Evolutionary conservation across 2,113 vertebrate genomes (phyloP).

Genomic region (Enhydra lutris): DNA sequence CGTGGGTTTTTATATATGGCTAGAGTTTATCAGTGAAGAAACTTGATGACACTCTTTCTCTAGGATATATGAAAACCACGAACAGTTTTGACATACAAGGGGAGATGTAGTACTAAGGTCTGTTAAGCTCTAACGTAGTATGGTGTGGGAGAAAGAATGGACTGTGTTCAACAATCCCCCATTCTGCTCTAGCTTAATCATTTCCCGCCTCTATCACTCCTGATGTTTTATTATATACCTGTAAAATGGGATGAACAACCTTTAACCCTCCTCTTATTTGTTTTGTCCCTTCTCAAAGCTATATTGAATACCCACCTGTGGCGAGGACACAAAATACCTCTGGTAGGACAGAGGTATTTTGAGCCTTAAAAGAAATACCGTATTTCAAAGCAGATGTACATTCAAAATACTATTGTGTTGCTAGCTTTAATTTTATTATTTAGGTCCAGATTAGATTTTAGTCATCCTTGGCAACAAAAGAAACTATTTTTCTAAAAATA

Average conservation of each 20-base stretch:
- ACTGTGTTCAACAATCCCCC: background rate
- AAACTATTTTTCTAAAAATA: slow-evolving; percentile 32
- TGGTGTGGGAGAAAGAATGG: background rate
- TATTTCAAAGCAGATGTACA: background rate
- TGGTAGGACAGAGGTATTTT: background rate
- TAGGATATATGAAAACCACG: background rate
- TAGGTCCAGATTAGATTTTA: slow-evolving; percentile 8
- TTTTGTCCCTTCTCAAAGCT: background rate
- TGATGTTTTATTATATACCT: background rate
- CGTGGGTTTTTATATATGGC: background rate
- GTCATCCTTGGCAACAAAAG: slow-evolving; percentile 3
- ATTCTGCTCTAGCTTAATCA: background rate
- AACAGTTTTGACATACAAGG: background rate
- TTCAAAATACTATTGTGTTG: background rate
- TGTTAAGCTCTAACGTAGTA: background rate
- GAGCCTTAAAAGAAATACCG: background rate
- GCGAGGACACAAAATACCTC: background rate
- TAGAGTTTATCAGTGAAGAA: background rate
- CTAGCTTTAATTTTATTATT: background rate
- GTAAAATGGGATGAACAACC: background rate
- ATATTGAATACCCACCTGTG: background rate
- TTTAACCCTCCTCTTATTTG: background rate
- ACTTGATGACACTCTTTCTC: background rate
- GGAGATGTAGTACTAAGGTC: background rate
- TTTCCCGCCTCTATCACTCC: background rate